Evolutionary conservation across 2,113 vertebrate genomes (phyloP).

Genomic region (Panthera leo): DNA sequence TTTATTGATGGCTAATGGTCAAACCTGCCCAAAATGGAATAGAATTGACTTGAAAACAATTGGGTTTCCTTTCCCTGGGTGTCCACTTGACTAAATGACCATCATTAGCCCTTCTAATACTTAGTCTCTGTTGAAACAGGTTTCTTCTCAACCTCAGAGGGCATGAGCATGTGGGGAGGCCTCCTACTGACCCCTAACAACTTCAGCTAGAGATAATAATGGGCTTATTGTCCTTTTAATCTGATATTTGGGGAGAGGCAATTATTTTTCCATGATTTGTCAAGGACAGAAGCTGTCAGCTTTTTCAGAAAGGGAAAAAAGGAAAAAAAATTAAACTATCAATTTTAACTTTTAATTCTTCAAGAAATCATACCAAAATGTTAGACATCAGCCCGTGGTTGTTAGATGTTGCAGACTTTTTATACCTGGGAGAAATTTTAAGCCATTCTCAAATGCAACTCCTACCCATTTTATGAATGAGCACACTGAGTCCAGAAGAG

Average conservation of each 20-base stretch:
- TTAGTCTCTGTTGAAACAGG: not conserved
- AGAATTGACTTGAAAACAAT: not conserved
- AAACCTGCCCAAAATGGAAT: not conserved
- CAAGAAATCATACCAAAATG: conserved; percentile 31
- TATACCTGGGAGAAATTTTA: conserved; percentile 19
- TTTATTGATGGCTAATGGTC: not conserved
- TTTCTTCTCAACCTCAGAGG: not conserved
- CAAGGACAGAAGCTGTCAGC: not conserved
- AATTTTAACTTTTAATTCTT: conserved; percentile 28
- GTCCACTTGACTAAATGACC: not conserved
- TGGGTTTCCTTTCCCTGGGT: not conserved
- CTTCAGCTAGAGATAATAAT: not conserved
- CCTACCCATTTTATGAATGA: conserved; percentile 7
- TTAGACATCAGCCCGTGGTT: not conserved
- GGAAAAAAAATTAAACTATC: not conserved
- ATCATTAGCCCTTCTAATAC: not conserved
- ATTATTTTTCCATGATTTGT: not conserved
- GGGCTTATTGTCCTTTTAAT: not conserved
- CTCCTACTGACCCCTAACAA: not conserved
- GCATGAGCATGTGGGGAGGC: not conserved
- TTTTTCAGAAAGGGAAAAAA: conserved; percentile 30
- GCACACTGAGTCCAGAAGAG: not conserved
- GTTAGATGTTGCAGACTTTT: not conserved
- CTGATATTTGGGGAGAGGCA: not conserved
- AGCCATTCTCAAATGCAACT: not conserved